phyloP scores from a whole-genome alignment of 2,797 vertebrate genomes.

The Corythornis leucogaster region DNA sequence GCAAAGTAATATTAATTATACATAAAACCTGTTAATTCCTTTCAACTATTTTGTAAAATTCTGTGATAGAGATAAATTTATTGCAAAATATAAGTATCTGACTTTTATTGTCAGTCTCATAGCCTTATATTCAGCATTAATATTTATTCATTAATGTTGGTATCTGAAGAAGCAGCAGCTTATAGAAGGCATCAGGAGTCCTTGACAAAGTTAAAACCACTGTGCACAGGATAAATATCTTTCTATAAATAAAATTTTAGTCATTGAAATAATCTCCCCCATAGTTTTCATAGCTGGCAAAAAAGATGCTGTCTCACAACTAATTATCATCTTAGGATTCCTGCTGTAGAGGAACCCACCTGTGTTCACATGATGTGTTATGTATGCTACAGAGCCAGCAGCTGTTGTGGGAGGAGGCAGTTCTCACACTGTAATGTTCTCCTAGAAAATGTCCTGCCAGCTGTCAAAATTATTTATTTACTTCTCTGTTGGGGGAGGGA shows the following conservation, averaged over 20 bases:
- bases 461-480: background rate
- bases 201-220: background rate
- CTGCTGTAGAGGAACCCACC: background rate
- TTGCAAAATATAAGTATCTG: background rate
- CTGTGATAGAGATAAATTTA: background rate
- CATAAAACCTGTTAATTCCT: background rate
- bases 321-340: background rate
- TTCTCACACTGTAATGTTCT: background rate
- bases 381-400: background rate
- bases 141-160: background rate
- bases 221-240: background rate
- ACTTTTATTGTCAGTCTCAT: background rate
- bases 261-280: background rate
- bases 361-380: rapidly evolving
- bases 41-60: background rate
- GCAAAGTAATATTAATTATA: background rate
- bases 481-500: background rate
- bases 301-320: background rate
- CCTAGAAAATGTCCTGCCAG: background rate
- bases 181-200: background rate
- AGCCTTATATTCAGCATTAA: background rate
- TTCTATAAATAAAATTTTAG: background rate
- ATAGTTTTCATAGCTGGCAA: background rate
- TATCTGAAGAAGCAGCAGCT: background rate
- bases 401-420: background rate